A percentile compares a stretch with the other conserved stretches of the same genome.
These are phyloP conservation scores for Procambarus virginalis DNA, from an alignment of 1,140 invertebrate genomes.

Conservation along the genomic window DNA sequence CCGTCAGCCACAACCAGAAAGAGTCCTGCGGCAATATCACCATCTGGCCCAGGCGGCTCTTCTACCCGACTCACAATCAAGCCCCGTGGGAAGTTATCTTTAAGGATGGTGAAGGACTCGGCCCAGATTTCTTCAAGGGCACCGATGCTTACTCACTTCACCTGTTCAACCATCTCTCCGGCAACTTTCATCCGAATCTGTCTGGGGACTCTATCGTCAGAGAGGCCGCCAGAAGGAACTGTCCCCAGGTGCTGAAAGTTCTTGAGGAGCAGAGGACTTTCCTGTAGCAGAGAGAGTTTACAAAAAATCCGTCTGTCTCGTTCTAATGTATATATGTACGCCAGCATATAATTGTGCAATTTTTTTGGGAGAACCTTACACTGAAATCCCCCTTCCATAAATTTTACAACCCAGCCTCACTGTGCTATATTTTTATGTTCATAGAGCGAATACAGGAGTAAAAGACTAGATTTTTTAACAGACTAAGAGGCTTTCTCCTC, in stretches of 20 bases:
- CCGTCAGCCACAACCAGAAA: background rate
- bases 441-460: too few species aligned
- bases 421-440: too few species aligned
- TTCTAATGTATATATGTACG: too few species aligned
- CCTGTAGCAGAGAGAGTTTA: background rate
- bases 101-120: constrained; percentile 1
- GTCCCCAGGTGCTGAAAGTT: background rate
- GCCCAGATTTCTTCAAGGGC: background rate
- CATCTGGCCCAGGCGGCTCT: constrained; percentile 1
- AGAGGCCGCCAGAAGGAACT: background rate
- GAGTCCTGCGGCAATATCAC: constrained; percentile 30
- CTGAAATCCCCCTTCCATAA: too few species aligned
- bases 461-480: too few species aligned
- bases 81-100: background rate
- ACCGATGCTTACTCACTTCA: constrained; percentile 10
- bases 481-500: too few species aligned
- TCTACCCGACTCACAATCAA: constrained; percentile 22
- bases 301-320: too few species aligned
- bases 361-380: too few species aligned
- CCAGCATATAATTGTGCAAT: too few species aligned
- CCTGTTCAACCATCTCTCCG: constrained; percentile 27
- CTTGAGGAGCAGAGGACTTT: background rate
- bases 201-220: constrained; percentile 9
- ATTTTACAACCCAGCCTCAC: too few species aligned
- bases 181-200: background rate